These are phyloP conservation scores for Steinernema carpocapsae DNA, from an alignment of 2,888 invertebrate species.

Conservation along the genomic window DNA sequence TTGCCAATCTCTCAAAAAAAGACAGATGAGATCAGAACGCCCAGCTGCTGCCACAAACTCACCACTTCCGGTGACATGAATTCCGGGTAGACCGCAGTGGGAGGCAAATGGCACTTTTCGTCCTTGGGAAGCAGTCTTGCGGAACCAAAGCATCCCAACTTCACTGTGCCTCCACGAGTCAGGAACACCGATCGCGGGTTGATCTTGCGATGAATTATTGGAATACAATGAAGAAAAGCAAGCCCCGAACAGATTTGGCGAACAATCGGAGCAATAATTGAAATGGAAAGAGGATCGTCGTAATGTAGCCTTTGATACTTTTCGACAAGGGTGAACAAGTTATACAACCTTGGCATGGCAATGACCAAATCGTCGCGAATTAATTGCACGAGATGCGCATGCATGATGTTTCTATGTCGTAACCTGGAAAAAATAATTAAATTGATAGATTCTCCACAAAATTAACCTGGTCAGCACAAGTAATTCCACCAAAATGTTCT, in stretches of 20 bases:
- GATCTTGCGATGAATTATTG: conserved; percentile 52
- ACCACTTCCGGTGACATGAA: conserved; percentile 58
- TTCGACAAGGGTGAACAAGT: conserved; percentile 44
- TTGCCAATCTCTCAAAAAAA: background rate
- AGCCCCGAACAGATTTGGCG: conserved; percentile 52
- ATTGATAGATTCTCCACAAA: too few species aligned
- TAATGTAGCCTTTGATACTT: conserved; percentile 38
- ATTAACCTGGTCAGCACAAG: background rate
- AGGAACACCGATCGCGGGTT: conserved; percentile 51
- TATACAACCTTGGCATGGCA: conserved; percentile 51
- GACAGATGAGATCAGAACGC: background rate
- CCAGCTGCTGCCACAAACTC: background rate
- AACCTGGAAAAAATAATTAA: conserved; percentile 38
- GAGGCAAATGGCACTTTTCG: conserved; percentile 30
- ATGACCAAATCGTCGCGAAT: conserved; percentile 46
- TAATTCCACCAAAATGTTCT: background rate
- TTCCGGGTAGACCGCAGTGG: conserved; percentile 52
- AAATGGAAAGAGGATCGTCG: conserved; percentile 50
- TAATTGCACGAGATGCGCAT: conserved; percentile 48
- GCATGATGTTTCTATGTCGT: conserved; percentile 53
- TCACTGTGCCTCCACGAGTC: conserved; percentile 56
- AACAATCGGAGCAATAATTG: conserved; percentile 52
- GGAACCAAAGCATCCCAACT: conserved; percentile 50
- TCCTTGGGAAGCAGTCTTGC: conserved; percentile 40
- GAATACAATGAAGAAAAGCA: conserved; percentile 44